These are phyloP conservation scores for Drosophila equinoxialis DNA, from an alignment of 1,140 invertebrate species.

Conservation along the genomic window DNA sequence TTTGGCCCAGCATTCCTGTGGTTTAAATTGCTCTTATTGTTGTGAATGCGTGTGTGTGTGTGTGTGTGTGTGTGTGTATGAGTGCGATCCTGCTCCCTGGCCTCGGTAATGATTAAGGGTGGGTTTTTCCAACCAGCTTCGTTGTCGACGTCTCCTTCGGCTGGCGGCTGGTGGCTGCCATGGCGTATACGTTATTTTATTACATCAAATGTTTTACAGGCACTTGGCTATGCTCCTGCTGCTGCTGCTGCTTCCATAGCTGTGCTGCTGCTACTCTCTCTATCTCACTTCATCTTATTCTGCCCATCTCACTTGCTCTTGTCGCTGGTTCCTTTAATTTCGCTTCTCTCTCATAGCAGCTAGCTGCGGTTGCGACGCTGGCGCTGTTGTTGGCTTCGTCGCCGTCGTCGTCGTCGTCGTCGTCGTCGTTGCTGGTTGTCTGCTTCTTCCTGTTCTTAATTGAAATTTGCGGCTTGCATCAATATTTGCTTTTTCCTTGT, in stretches of 20 bases:
- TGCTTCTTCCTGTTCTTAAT: constrained; percentile 80
- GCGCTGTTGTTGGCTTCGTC: constrained; percentile 22
- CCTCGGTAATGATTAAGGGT: constrained; percentile 46
- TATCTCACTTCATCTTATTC: constrained; percentile 24
- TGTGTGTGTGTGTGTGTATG: constrained; percentile 28
- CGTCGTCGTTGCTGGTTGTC: constrained; percentile 45
- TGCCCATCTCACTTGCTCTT: constrained; percentile 26
- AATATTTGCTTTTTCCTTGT: constrained; percentile 83
- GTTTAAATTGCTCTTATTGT: constrained; percentile 80
- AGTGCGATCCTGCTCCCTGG: constrained; percentile 33
- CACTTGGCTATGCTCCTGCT: constrained; percentile 41
- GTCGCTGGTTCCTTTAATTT: constrained; percentile 20
- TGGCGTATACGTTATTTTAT: constrained; percentile 80
- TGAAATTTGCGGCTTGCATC: constrained; percentile 83
- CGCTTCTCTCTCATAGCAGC: constrained; percentile 25
- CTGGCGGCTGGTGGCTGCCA: constrained; percentile 41
- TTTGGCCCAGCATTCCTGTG: constrained; percentile 66
- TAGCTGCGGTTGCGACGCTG: constrained; percentile 32
- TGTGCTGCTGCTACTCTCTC: constrained; percentile 6
- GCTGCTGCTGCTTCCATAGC: neutral
- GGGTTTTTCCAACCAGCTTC: constrained; percentile 26
- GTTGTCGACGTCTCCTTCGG: constrained; percentile 32
- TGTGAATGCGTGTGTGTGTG: constrained; percentile 35
- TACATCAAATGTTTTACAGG: constrained; percentile 79
- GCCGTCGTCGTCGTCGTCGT: constrained; percentile 15